Evolutionary conservation across 2,888 invertebrate species (phyloP).

Genomic region (Eristalinus sepulchralis): DNA sequence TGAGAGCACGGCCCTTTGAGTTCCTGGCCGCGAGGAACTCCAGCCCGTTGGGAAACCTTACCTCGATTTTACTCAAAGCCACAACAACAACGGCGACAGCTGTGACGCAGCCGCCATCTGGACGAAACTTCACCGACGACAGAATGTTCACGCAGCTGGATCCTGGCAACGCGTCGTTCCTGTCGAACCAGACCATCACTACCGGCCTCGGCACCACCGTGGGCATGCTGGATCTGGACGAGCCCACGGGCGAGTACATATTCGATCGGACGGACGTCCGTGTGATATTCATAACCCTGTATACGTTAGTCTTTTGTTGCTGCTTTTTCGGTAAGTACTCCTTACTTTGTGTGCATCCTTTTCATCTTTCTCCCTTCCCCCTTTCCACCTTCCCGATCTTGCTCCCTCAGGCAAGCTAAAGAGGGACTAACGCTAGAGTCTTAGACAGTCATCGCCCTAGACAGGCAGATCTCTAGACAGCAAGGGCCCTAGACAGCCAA

Average conservation of each 20-base stretch:
- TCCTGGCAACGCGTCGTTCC: slow-evolving; percentile 37
- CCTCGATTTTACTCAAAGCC: slow-evolving; percentile 25
- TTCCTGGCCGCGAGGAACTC: background rate
- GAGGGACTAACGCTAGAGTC: too few relatives aligned
- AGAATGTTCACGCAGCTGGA: slow-evolving; percentile 43
- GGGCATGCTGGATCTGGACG: slow-evolving; percentile 26
- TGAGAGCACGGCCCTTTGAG: slow-evolving; percentile 7
- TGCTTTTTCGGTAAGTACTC: slow-evolving; percentile 90
- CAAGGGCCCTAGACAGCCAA: too few relatives aligned
- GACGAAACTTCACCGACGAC: slow-evolving; percentile 44
- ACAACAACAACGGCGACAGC: slow-evolving; percentile 37
- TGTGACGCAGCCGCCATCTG: background rate
- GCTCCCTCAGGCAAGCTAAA: too few relatives aligned
- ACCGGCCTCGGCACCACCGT: slow-evolving; percentile 7
- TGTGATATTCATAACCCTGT: slow-evolving; percentile 88
- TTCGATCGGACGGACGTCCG: slow-evolving; percentile 89
- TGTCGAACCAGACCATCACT: slow-evolving; percentile 47
- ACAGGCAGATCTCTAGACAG: too few relatives aligned
- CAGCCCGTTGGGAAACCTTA: slow-evolving; percentile 39
- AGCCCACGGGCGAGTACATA: slow-evolving; percentile 84
- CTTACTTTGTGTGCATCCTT: too few relatives aligned
- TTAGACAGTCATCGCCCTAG: too few relatives aligned
- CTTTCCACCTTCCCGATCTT: too few relatives aligned
- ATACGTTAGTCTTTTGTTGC: slow-evolving; percentile 89
- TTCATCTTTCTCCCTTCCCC: too few relatives aligned